A percentile compares a stretch with the other conserved stretches of the same genome.
Evolutionary conservation across 2,888 invertebrate species (phyloP).

Genomic region (Nipponacmea schrenckii): DNA sequence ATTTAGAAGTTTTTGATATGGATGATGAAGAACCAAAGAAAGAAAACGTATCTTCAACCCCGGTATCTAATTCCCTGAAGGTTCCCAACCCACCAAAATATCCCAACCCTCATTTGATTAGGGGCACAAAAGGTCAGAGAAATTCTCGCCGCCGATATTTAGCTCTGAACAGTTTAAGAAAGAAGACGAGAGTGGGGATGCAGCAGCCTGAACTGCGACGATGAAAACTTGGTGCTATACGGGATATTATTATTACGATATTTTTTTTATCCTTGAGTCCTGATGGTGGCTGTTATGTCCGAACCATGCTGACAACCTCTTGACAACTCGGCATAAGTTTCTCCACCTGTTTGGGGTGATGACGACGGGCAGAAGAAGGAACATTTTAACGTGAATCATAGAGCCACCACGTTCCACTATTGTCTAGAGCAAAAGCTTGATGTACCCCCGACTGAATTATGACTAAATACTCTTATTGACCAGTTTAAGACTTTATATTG

Average conservation of each 20-base stretch:
- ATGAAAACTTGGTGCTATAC: neutral
- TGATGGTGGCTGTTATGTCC: too few species aligned
- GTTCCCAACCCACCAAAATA: neutral
- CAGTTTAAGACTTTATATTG: too few species aligned
- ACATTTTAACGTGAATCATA: too few species aligned
- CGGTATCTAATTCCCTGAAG: slow-evolving; percentile 11
- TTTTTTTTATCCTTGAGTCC: neutral
- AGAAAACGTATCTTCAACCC: slow-evolving; percentile 11
- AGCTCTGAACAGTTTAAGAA: slow-evolving; percentile 33
- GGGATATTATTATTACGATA: neutral
- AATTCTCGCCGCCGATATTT: slow-evolving; percentile 32
- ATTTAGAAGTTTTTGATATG: slow-evolving; percentile 30
- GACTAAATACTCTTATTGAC: too few species aligned
- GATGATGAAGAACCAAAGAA: slow-evolving; percentile 27
- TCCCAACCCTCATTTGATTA: neutral
- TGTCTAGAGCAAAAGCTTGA: too few species aligned
- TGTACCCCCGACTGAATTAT: too few species aligned
- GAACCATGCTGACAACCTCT: too few species aligned
- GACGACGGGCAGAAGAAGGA: too few species aligned
- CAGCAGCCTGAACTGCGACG: slow-evolving; percentile 12
- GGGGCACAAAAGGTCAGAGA: slow-evolving; percentile 14
- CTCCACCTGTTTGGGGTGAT: too few species aligned
- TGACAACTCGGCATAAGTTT: too few species aligned
- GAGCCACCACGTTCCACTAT: too few species aligned
- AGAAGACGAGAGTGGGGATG: slow-evolving; percentile 23